Percentiles rank a stretch among this genome's conserved stretches.
These are phyloP conservation scores for Diploptera punctata DNA, from an alignment of 2,888 invertebrate genomes.

Conservation along the genomic window DNA sequence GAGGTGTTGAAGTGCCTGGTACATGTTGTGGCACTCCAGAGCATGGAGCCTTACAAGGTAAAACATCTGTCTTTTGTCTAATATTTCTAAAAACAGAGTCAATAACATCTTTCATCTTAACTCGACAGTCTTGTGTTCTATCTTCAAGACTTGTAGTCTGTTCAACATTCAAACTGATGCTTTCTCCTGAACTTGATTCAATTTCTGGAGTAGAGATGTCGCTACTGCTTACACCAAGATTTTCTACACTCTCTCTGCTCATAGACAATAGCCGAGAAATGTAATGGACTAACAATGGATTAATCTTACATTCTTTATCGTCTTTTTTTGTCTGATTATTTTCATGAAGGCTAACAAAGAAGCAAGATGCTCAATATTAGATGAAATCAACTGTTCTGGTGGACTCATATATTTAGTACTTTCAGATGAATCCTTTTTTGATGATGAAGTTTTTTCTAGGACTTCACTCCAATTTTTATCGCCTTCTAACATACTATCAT, in stretches of 20 bases:
- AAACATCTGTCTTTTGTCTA: too few relatives aligned
- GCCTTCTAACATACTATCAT: too few relatives aligned
- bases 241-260: slow-evolving; percentile 59
- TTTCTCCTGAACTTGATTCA: not conserved
- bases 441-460: not conserved
- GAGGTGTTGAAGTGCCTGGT: too few relatives aligned
- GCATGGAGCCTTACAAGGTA: too few relatives aligned
- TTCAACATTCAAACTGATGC: not conserved
- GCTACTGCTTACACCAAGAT: slow-evolving; percentile 53
- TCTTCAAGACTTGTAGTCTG: too few relatives aligned
- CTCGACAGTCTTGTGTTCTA: too few relatives aligned
- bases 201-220: slow-evolving; percentile 11
- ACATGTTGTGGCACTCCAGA: too few relatives aligned
- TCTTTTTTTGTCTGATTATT: not conserved
- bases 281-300: slow-evolving; percentile 56
- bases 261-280: slow-evolving; percentile 60
- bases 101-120: too few relatives aligned
- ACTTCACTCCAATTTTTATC: not conserved
- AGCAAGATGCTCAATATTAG: not conserved
- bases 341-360: not conserved
- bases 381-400: slow-evolving; percentile 48
- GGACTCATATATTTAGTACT: slow-evolving; percentile 55
- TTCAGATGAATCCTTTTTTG: slow-evolving; percentile 25
- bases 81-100: too few relatives aligned
- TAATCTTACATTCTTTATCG: slow-evolving; percentile 42